Conservation (phyloP, 2,888 invertebrate genomes). For the Volucella inflata region DNA sequence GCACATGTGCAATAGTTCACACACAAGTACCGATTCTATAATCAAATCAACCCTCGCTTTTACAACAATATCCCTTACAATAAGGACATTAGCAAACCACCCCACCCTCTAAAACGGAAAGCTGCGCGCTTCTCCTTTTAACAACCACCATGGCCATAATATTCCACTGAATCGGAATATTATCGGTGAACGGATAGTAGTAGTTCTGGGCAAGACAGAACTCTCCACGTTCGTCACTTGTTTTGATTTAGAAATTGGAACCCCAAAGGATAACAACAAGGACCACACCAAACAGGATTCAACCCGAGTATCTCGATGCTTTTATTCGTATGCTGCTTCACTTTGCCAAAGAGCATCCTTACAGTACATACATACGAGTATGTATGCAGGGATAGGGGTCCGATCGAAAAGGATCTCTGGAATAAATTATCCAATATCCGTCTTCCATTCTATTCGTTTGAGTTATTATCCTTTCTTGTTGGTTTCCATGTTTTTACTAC, state of each 20-base stretch:
- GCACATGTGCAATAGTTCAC: constrained; percentile 63
- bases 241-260: constrained; percentile 58
- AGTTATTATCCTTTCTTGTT: constrained; percentile 16
- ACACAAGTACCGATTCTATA: constrained; percentile 3
- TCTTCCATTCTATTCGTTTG: constrained; percentile 36
- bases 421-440: constrained; percentile 63
- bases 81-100: constrained; percentile 11
- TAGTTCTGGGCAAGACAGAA: neutral
- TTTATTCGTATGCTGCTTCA: neutral
- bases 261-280: constrained; percentile 41
- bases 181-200: neutral
- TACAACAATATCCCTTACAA: constrained; percentile 43
- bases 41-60: constrained; percentile 53
- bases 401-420: constrained; percentile 46
- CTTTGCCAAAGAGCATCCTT: neutral
- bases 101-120: constrained; percentile 58
- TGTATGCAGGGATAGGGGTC: constrained; percentile 68
- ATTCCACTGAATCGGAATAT: neutral
- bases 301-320: constrained; percentile 8
- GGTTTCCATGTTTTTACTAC: constrained; percentile 3
- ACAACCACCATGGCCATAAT: constrained; percentile 15
- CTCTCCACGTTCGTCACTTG: constrained; percentile 50
- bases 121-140: constrained; percentile 54
- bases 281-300: constrained; percentile 13
- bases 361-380: too few species aligned